A percentile compares a stretch with the other conserved stretches of the same genome.
Conservation (phyloP, 2,888 invertebrate species). For the Tortricodes alternella region DNA sequence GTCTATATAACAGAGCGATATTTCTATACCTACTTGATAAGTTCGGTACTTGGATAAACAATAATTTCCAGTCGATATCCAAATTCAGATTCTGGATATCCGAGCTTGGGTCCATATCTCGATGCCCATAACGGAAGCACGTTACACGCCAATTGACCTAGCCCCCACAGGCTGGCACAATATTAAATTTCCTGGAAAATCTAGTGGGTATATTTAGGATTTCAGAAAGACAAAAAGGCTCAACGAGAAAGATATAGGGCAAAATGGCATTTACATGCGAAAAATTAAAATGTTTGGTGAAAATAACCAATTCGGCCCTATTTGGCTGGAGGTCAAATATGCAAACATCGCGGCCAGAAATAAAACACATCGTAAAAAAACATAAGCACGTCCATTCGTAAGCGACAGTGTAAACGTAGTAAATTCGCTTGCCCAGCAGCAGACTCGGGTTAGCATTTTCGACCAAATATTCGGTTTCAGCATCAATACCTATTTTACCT, state of each 20-base stretch:
- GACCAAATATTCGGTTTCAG: constrained; percentile 9
- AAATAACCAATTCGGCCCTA: not conserved
- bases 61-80: constrained; percentile 27
- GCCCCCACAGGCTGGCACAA: constrained; percentile 1
- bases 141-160: constrained; percentile 25
- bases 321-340: not conserved
- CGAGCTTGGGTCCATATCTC: constrained; percentile 13
- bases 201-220: not conserved
- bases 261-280: too few species aligned
- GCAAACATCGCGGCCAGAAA: not conserved
- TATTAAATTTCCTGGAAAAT: constrained; percentile 10
- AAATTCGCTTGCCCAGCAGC: constrained; percentile 2
- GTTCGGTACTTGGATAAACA: not conserved
- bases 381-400: constrained; percentile 12
- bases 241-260: too few species aligned
- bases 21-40: not conserved
- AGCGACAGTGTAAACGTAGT: constrained; percentile 1
- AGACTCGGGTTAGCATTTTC: not conserved
- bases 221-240: not conserved
- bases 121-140: constrained; percentile 19
- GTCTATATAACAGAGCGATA: not conserved
- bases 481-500: not conserved
- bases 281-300: not conserved
- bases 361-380: constrained; percentile 6
- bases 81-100: constrained; percentile 22